Base-by-base conservation (phyloP, 2,888 invertebrate genomes). In the Tinea semifulvella region DNA sequence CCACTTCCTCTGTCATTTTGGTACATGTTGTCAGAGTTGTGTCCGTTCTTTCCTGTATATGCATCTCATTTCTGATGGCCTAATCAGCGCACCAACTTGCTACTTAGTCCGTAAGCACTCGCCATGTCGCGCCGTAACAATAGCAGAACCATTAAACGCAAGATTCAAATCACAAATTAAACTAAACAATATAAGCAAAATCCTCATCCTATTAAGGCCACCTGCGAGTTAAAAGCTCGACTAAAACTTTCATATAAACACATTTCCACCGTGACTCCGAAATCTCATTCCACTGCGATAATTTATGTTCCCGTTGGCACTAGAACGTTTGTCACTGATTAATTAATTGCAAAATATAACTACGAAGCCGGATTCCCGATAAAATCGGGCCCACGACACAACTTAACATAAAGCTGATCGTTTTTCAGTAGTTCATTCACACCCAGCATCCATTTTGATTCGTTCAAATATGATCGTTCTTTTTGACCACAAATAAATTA, bases 11-110 rank as follows among this genome's bases (percentile, higher is more conserved):
- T 79, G 80, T 80, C 80, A 80, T 80, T 80, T 80, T 80, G 77
- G 80, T 82, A 86, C 87, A 86, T 87, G 86, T 87, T 87, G 87
- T 87, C 85, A 85, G 84, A 82, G 84, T 86, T 85, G 82, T 83
- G 80, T 82, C 82, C 63, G 80, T 76, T 76, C 82, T 76, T 77
- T 80, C 81, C 79, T 84, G 83, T 84, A 85, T 85, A 84, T 84
- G 85, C 85, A 85, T 85, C 76, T 85, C 85, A 85, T 85, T 77
- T 76, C 81, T 76, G 68, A 77, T 71, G 70, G 74, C 75, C 77
- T 69, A 79, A 67, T 68, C 72, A 66, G 68, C 63, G 71, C 68
- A 71, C 70, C 70, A 80, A 70, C 76, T 63, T 73, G 65, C 69
- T 64, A 61, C 16, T 66, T 65, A 80, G 70, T 73, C 68, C 67